Evolutionary conservation across 2,888 invertebrate species (phyloP), one percentile per base, ranked within the genome.

Genomic region (Neuroscelio doddi): DNA sequence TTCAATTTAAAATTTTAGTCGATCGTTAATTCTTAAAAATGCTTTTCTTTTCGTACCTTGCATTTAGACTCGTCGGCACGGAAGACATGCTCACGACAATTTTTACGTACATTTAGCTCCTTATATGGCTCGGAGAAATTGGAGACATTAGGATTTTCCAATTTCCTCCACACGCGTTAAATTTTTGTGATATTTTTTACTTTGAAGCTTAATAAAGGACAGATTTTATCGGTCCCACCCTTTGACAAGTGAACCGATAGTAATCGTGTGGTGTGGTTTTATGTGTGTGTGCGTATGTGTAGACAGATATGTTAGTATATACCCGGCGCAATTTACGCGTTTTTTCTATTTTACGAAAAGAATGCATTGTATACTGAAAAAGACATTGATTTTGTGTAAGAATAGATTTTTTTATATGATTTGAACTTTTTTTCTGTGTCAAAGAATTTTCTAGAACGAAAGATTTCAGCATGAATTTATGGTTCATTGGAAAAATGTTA

Each of bases 61-160:
- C 21, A 21, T 21, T 21, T 21, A 21, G 21, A 21, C 21, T 21
- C 21, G 21, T 21, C 21, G 21, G 21, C 21, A 21, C 21, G 21
- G 21, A 21, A 21, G 21, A 21, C 17, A 26, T 26, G 57, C 64
- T 49, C 58, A 34, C 53, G 56, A 64, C 56, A 42, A 55, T 66
- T 69, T 65, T 67, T 62, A 49, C 45, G 55, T 30, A 56, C 63
- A 67, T 71, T 71, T 64, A 68, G 64, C 67, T 58, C 73, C 71
- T 71, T 72, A 72, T 74, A 75, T 68, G 72, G 72, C 32, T 58
- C 45, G 63, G 63, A 68, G 72, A 75, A 75, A 76, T 70, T 65
- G 58, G 67, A 70, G 71, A 69, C 62, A 56, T 52, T 39, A 15
- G 24, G 32, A 15, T 45, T 30, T 30, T 16, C 0, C 27, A 12